A percentile compares a stretch with the other conserved stretches of the same genome.
Conservation (phyloP, 2,888 invertebrate species). For the Isotomurus palustris region DNA sequence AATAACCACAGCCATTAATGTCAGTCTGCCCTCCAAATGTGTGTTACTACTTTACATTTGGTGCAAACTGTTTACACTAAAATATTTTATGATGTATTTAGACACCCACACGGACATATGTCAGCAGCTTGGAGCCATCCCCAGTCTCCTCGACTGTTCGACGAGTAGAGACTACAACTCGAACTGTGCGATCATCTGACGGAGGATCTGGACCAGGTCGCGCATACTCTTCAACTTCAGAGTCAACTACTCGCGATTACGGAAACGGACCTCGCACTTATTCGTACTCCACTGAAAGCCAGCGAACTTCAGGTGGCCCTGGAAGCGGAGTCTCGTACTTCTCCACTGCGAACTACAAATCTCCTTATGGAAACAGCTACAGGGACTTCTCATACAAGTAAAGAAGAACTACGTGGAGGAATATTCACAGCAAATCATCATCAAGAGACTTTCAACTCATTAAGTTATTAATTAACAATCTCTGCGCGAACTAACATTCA, state of each 20-base stretch:
- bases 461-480: too few relatives aligned
- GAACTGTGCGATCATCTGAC: slow-evolving; percentile 24
- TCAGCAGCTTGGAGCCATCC: background rate
- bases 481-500: too few relatives aligned
- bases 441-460: too few relatives aligned
- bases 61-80: too few relatives aligned
- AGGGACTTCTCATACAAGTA: too few relatives aligned
- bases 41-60: too few relatives aligned
- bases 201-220: slow-evolving; percentile 25
- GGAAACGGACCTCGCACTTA: slow-evolving; percentile 40
- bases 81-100: slow-evolving; percentile 28
- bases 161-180: slow-evolving; percentile 25
- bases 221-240: slow-evolving; percentile 26
- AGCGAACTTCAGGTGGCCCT: slow-evolving; percentile 29
- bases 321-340: slow-evolving; percentile 33
- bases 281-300: slow-evolving; percentile 33
- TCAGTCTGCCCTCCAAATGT: too few relatives aligned
- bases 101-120: slow-evolving; percentile 31
- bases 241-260: slow-evolving; percentile 36
- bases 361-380: slow-evolving; percentile 40
- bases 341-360: slow-evolving; percentile 35
- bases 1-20: too few relatives aligned
- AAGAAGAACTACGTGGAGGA: too few relatives aligned
- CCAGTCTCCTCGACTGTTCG: slow-evolving; percentile 20
- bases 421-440: too few relatives aligned